Evolutionary conservation across 2,113 vertebrate species (phyloP).

Genomic region (Malurus melanocephalus): DNA sequence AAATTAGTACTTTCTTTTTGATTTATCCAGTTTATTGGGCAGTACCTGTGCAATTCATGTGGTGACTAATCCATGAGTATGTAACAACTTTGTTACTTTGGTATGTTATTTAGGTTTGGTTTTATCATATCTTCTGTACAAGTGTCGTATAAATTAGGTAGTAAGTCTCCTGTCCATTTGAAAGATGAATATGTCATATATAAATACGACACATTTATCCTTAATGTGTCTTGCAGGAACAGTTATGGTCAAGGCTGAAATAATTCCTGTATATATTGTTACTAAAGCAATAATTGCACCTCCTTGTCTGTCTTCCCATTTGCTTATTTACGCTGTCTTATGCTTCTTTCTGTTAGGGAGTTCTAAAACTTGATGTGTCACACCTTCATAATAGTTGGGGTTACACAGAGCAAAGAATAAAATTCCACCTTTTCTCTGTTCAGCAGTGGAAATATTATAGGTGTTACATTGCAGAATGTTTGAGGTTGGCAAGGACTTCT

Average conservation of each 20-base stretch:
- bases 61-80: background rate
- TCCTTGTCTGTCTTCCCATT: background rate
- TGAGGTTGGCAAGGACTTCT: background rate
- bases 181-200: background rate
- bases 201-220: background rate
- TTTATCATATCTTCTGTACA: background rate
- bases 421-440: background rate
- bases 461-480: background rate
- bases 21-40: background rate
- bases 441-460: background rate
- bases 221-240: background rate
- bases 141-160: background rate
- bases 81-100: background rate
- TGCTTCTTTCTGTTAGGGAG: background rate
- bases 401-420: background rate
- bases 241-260: background rate
- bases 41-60: background rate
- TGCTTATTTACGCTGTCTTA: background rate
- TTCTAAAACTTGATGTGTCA: background rate
- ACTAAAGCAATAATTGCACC: background rate
- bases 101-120: background rate
- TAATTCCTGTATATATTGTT: background rate
- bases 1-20: background rate
- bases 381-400: background rate
- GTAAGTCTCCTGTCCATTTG: background rate